Percentiles rank a stretch among this genome's conserved stretches.
Evolutionary conservation across 2,113 vertebrate genomes (phyloP).

Genomic region (Psilopsiagon aurifrons): DNA sequence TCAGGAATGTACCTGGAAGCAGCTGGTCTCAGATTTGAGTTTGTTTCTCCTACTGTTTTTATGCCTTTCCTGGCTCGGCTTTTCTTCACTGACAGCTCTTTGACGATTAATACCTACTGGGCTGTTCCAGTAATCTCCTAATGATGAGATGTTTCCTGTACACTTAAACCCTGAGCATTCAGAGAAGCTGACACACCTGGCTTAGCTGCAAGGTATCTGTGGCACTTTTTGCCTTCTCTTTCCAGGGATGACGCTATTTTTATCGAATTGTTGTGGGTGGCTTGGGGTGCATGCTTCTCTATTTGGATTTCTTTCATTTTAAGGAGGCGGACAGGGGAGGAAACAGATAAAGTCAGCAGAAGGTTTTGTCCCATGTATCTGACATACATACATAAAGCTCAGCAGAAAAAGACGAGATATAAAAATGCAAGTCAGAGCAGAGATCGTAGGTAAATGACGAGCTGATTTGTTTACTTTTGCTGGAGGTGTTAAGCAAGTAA

Average conservation of each 20-base stretch:
- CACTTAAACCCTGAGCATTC: conserved; percentile 51
- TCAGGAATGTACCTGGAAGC: conserved; percentile 69
- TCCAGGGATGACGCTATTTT: conserved; percentile 58
- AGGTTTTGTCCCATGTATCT: not conserved
- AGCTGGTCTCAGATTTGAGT: conserved; percentile 14
- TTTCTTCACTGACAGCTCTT: conserved; percentile 74
- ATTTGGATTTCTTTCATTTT: conserved; percentile 15
- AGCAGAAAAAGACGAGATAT: not conserved
- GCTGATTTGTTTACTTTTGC: conserved; percentile 66
- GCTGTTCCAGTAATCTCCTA: conserved; percentile 61
- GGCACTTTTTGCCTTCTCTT: conserved; percentile 54
- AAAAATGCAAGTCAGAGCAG: conserved; percentile 57
- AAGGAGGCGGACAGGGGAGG: not conserved
- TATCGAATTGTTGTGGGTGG: not conserved
- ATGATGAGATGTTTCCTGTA: conserved; percentile 72
- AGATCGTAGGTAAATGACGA: conserved; percentile 49
- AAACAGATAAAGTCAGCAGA: conserved; percentile 16
- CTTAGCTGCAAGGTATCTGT: conserved; percentile 22
- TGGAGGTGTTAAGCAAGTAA: conserved; percentile 50
- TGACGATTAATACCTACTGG: conserved; percentile 74
- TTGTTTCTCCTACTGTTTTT: conserved; percentile 55
- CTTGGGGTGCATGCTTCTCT: not conserved
- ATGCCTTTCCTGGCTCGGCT: not conserved
- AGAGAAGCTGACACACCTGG: conserved; percentile 60
- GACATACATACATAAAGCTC: not conserved